These are phyloP conservation scores for Lasioglossum marginatum DNA, from an alignment of 2,888 invertebrate genomes.

Conservation along the genomic window DNA sequence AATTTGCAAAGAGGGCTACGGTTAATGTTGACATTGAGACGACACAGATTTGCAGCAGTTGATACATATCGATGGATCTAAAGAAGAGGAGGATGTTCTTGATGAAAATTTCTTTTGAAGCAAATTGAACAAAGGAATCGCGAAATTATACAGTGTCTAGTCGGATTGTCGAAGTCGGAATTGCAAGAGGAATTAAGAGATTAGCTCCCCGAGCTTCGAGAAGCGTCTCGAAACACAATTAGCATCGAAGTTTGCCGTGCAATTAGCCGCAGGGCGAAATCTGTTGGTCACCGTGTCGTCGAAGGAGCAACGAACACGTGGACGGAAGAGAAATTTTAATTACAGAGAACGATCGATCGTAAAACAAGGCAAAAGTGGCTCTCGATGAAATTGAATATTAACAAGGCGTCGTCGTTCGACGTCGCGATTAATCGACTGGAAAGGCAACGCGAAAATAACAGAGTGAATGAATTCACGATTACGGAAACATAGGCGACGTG, in stretches of 20 bases:
- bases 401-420: conserved; percentile 3
- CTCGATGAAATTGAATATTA: conserved; percentile 21
- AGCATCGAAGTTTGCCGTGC: neutral
- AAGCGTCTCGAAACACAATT: neutral
- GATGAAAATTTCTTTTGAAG: too few relatives aligned
- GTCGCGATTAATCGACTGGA: conserved; percentile 13
- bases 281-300: neutral
- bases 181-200: neutral
- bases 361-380: conserved; percentile 11
- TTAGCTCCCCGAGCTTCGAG: neutral
- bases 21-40: too few relatives aligned
- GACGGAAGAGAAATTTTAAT: conserved; percentile 15
- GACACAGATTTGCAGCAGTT: too few relatives aligned
- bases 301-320: conserved; percentile 4
- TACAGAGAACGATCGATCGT: conserved; percentile 16
- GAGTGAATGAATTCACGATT: conserved; percentile 8
- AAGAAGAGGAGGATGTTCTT: too few relatives aligned
- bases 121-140: neutral
- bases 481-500: neutral
- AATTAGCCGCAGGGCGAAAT: conserved; percentile 3
- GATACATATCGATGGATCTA: too few relatives aligned
- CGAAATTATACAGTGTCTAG: neutral
- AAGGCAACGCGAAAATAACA: conserved; percentile 7
- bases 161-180: neutral
- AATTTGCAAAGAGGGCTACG: too few relatives aligned